Evolutionary conservation across 2,888 invertebrate species (phyloP), one percentile per base, ranked within the genome.

Genomic region (Heliconius aoede): DNA sequence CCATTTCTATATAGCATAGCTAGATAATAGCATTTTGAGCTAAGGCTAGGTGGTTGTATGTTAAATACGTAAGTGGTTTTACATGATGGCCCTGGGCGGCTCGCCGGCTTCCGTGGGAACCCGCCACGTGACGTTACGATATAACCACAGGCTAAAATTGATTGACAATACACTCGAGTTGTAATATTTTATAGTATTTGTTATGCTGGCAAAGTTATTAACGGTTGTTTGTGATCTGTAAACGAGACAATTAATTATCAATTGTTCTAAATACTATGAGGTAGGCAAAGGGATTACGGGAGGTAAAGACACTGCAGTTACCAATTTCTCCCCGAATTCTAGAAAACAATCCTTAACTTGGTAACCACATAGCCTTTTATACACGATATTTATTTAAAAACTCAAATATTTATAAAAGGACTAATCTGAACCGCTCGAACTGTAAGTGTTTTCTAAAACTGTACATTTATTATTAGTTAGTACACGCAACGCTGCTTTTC

Each of bases 91-190:
- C 93, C 88, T 84, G 85, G 94, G 94, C 93, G 88, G 88, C 84
- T 86, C 87, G 88, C 86, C 86, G 88, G 93, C 94, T 94, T 94
- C 93, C 94, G 93, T 94, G 94, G 93, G 94, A 94, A 94, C 89
- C 83, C 80, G 84, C 86, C 94, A 93, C 89, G 89, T 94, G 94
- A 92, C 93, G 91, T 90, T 91, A 89, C 88, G 88, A 91, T 91
- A 93, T 88, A 89, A 92, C 91, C 91, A 88, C 89, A 86, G 92
- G 92, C 92, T 84, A 90, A 92, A 91, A 92, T 90, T 93, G 91
- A 94, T 92, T 92, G 93, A 91, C 93, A 92, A 86, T 84, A 85
- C 85, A 81, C 84, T 75, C 74, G 64, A 71, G 74, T 76, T 76
- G 73, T 79, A 76, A 80, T 81, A 81, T 81, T 81, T 82, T 77